phyloP scores from a whole-genome alignment of 2,113 vertebrate genomes.

The Salvator merianae region DNA sequence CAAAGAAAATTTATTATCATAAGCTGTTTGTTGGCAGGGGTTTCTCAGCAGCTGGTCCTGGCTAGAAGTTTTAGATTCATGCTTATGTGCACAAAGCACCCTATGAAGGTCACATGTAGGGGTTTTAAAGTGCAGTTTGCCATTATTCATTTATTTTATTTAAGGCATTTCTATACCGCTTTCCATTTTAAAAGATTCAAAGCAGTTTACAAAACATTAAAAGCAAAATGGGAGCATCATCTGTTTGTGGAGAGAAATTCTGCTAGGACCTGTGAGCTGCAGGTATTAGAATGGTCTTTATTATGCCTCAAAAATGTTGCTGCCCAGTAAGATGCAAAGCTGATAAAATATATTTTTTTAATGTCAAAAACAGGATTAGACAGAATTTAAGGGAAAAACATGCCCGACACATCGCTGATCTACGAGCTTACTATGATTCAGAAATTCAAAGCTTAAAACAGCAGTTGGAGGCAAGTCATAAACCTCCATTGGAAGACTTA shows the following conservation, averaged over 20 bases:
- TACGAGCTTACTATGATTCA: conserved; percentile 92
- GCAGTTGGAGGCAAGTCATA: conserved; percentile 80
- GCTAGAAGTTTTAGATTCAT: no score
- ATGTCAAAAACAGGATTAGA: conserved; percentile 78
- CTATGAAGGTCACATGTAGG: no score
- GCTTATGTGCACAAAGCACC: background rate
- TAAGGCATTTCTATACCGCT: no score
- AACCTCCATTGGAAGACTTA: conserved; percentile 75
- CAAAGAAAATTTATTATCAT: no score
- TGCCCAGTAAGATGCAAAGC: background rate
- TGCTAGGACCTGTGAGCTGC: background rate
- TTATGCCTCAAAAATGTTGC: background rate
- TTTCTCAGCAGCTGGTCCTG: no score
- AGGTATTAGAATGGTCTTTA: background rate
- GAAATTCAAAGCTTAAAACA: conserved; percentile 88
- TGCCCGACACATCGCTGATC: conserved; percentile 88
- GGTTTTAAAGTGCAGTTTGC: background rate
- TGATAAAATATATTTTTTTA: background rate
- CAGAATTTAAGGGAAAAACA: conserved; percentile 94
- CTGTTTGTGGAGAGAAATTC: background rate
- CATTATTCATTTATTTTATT: no score
- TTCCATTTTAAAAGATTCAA: no score
- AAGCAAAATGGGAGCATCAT: background rate
- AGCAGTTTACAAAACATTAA: no score
- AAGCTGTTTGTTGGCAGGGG: no score